Evolutionary conservation across 2,888 invertebrate genomes (phyloP).

Genomic region (Neoitamus cyanurus): DNA sequence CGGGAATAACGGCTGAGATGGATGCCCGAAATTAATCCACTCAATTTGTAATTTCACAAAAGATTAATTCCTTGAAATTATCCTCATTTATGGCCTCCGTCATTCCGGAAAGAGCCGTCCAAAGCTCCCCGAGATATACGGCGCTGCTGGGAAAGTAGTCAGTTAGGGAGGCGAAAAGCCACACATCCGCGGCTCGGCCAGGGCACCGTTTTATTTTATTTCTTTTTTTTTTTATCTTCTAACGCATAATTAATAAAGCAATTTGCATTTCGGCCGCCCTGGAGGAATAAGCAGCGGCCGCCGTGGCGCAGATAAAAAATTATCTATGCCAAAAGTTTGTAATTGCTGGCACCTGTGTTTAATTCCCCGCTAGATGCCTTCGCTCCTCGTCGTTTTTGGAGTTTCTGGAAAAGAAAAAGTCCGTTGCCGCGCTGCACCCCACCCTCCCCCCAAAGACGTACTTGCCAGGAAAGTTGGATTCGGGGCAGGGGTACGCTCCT

Average conservation of each 20-base stretch:
- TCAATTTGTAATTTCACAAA: slow-evolving; percentile 49
- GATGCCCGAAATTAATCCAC: slow-evolving; percentile 43
- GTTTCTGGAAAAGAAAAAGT: neutral
- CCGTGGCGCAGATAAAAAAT: slow-evolving; percentile 40
- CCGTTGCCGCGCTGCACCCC: neutral
- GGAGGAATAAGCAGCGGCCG: neutral
- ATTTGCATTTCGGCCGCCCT: slow-evolving; percentile 46
- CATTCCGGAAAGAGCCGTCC: slow-evolving; percentile 9
- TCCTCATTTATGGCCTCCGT: slow-evolving; percentile 47
- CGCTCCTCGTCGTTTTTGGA: neutral
- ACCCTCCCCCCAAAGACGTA: neutral
- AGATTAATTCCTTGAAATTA: slow-evolving; percentile 48
- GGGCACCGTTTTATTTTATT: neutral
- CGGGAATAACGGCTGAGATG: slow-evolving; percentile 19
- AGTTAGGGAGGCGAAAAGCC: neutral
- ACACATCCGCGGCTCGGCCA: neutral
- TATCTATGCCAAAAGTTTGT: slow-evolving; percentile 50
- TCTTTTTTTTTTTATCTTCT: slow-evolving; percentile 44
- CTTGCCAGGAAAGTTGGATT: too few relatives aligned
- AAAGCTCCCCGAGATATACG: slow-evolving; percentile 1
- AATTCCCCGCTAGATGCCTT: slow-evolving; percentile 34
- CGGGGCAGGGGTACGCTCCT: neutral
- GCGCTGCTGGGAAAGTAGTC: neutral
- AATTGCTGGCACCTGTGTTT: slow-evolving; percentile 50
- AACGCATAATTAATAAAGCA: slow-evolving; percentile 52